Percentiles rank a stretch among this genome's conserved stretches.
These are phyloP conservation scores for Syngnathus scovelli DNA, from an alignment of 2,113 vertebrate species.

Conservation along the genomic window DNA sequence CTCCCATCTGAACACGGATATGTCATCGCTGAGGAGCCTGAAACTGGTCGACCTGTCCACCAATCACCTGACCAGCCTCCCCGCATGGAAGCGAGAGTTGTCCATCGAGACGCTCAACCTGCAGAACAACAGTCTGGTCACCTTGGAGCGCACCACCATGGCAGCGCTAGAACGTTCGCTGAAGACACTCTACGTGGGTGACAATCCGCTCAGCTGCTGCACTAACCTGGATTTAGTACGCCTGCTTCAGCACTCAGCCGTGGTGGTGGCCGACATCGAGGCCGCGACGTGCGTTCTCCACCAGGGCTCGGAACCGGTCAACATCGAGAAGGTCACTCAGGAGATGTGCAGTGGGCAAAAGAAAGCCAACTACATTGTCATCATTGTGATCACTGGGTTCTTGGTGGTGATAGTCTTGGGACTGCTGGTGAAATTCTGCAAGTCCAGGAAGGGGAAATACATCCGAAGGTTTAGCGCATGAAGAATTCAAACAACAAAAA, in stretches of 20 bases:
- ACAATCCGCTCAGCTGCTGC: conserved; percentile 89
- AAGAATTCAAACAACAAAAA: neutral
- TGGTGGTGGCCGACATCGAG: conserved; percentile 75
- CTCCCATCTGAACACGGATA: conserved; percentile 67
- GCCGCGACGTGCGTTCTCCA: conserved; percentile 72
- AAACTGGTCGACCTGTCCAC: conserved; percentile 80
- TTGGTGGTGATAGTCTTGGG: conserved; percentile 50
- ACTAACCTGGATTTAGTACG: conserved; percentile 76
- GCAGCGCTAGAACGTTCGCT: conserved; percentile 77
- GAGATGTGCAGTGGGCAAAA: conserved; percentile 76
- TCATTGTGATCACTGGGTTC: conserved; percentile 62
- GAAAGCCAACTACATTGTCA: conserved; percentile 65
- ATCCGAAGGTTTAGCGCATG: conserved; percentile 59
- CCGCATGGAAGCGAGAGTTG: conserved; percentile 71
- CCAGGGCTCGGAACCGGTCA: conserved; percentile 68
- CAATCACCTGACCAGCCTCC: conserved; percentile 79
- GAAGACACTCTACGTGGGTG: conserved; percentile 80
- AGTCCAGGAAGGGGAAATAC: conserved; percentile 37
- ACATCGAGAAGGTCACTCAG: conserved; percentile 64
- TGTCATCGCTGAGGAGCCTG: conserved; percentile 77
- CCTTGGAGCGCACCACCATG: conserved; percentile 75
- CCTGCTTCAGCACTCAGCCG: conserved; percentile 74
- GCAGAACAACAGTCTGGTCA: conserved; percentile 83
- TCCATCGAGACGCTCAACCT: conserved; percentile 85
- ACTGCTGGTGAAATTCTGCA: conserved; percentile 51